Conservation (phyloP, 2,113 vertebrate genomes). For the Micronycteris hirsuta region DNA sequence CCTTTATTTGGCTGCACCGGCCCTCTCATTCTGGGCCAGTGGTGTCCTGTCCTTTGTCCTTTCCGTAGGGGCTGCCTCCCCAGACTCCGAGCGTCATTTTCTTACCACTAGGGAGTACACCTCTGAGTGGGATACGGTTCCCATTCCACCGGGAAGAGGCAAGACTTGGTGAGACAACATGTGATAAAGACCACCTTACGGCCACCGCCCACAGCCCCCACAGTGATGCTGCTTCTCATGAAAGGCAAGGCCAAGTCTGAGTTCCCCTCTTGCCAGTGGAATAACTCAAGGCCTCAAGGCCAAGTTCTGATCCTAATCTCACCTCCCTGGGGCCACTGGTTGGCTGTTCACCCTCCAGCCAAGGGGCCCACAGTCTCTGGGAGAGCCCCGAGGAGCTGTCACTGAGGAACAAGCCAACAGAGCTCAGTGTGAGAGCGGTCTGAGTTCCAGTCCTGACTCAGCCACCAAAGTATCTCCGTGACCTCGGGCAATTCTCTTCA, state of each 20-base stretch:
- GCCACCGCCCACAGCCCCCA: fast-evolving
- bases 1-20: background rate
- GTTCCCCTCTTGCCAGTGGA: background rate
- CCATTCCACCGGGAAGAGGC: background rate
- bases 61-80: background rate
- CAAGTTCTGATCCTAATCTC: background rate
- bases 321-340: background rate
- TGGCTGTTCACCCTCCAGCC: background rate
- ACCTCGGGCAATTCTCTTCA: background rate
- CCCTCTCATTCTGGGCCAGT: background rate
- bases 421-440: background rate
- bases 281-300: background rate
- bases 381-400: background rate
- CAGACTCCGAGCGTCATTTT: background rate
- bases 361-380: background rate
- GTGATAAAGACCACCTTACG: fast-evolving
- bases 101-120: background rate
- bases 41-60: background rate
- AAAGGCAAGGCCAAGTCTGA: background rate
- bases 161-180: background rate
- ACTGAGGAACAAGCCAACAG: background rate
- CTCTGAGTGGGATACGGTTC: background rate
- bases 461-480: background rate
- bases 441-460: background rate
- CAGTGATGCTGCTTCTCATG: background rate